A percentile compares a stretch with the other conserved stretches of the same genome.
phyloP scores from a whole-genome alignment of 2,888 invertebrate species.

The Harpagoxenus sublaevis region DNA sequence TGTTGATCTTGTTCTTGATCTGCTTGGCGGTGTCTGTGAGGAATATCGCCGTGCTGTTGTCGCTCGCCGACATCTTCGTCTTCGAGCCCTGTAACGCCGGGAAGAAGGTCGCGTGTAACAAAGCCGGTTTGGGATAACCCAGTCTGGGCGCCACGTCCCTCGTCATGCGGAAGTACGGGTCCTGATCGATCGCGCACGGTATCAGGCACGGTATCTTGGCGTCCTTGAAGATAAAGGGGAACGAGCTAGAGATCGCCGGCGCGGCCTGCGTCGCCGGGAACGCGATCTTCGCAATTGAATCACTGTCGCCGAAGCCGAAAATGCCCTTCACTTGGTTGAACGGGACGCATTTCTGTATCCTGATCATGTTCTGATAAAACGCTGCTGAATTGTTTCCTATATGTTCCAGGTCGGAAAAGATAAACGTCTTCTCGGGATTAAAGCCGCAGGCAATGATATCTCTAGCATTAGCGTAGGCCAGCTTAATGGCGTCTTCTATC shows the following conservation, averaged over 20 bases:
- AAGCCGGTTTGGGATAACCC: constrained; percentile 94
- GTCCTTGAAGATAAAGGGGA: constrained; percentile 95
- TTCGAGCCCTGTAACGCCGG: constrained; percentile 98
- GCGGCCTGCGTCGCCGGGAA: constrained; percentile 99
- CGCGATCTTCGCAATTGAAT: constrained; percentile 98
- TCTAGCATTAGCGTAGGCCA: constrained; percentile 97
- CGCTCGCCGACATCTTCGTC: constrained; percentile 99
- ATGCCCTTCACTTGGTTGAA: constrained; percentile 99
- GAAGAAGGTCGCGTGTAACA: constrained; percentile 95
- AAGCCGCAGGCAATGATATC: constrained; percentile 99
- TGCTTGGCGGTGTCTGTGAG: constrained; percentile 98
- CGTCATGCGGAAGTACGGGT: constrained; percentile 99
- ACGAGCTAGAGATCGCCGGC: constrained; percentile 95
- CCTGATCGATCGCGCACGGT: constrained; percentile 99
- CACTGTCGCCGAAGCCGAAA: constrained; percentile 98
- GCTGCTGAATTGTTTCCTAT: constrained; percentile 94
- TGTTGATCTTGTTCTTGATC: constrained; percentile 98
- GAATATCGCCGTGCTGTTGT: constrained; percentile 96
- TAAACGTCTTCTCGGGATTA: constrained; percentile 97
- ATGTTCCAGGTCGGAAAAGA: constrained; percentile 97
- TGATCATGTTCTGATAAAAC: constrained; percentile 97
- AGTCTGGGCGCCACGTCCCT: constrained; percentile 98
- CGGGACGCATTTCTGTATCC: constrained; percentile 97
- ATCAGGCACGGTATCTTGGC: constrained; percentile 94
- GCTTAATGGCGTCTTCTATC: constrained; percentile 94